phyloP scores from a whole-genome alignment of 2,888 invertebrate species.

The Sminthurides aquaticus region DNA sequence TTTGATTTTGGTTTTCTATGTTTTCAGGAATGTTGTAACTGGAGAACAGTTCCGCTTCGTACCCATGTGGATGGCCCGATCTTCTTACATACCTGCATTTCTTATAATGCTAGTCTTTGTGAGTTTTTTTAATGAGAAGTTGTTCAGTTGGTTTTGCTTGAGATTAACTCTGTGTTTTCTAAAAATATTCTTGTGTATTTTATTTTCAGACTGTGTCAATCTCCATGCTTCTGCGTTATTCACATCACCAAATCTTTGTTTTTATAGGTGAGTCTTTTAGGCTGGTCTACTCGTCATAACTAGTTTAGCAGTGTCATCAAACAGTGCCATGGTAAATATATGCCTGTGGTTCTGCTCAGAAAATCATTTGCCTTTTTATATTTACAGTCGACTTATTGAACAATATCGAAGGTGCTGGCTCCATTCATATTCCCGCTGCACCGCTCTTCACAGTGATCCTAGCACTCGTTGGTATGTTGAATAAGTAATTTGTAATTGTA shows the following conservation, averaged over 20 bases:
- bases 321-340: no score
- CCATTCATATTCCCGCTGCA: constrained; percentile 95
- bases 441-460: constrained; percentile 93
- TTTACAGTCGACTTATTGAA: constrained; percentile 90
- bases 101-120: constrained; percentile 98
- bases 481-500: not conserved
- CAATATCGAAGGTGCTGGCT: constrained; percentile 60
- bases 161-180: constrained; percentile 1
- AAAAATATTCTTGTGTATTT: constrained; percentile 14
- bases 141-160: constrained; percentile 3
- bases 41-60: constrained; percentile 98
- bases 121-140: constrained; percentile 55
- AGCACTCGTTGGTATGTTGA: constrained; percentile 86
- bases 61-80: constrained; percentile 90
- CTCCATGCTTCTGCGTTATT: constrained; percentile 93
- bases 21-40: constrained; percentile 84
- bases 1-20: no score
- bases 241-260: constrained; percentile 98
- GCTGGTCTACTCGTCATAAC: no score
- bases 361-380: constrained; percentile 42
- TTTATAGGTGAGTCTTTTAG: constrained; percentile 78
- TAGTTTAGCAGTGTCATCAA: not conserved
- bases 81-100: constrained; percentile 89
- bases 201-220: constrained; percentile 91
- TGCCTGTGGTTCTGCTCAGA: no score